Evolutionary conservation across 2,113 vertebrate genomes (phyloP).

Genomic region (Poecile atricapillus): DNA sequence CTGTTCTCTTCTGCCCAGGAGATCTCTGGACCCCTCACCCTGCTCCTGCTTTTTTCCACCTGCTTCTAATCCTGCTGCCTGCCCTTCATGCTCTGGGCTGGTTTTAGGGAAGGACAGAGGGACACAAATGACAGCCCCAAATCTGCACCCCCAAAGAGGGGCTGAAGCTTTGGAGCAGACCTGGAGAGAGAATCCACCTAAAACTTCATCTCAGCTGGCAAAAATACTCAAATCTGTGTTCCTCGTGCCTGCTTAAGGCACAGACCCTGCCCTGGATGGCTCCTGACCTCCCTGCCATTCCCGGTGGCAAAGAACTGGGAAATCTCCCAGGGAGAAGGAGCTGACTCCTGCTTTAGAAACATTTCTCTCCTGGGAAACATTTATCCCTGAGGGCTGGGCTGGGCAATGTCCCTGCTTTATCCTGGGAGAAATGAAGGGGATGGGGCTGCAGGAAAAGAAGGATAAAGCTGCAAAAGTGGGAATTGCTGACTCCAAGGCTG

Average conservation of each 20-base stretch:
- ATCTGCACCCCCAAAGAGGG: not conserved
- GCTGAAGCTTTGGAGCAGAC: not conserved
- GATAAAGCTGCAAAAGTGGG: not conserved
- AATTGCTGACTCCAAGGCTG: not conserved
- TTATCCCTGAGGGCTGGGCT: not conserved
- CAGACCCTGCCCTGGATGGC: not conserved
- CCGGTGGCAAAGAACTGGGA: not conserved
- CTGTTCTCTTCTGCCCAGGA: not conserved
- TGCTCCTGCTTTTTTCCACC: not conserved
- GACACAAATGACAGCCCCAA: fast-evolving
- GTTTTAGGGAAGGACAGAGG: fast-evolving
- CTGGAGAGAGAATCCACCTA: not conserved
- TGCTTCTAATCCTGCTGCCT: not conserved
- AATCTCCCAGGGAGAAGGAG: not conserved
- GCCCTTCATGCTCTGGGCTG: not conserved
- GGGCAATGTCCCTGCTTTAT: not conserved
- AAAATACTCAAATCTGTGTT: not conserved
- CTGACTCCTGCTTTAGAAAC: not conserved
- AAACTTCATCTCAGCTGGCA: not conserved
- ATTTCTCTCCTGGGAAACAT: too few species aligned
- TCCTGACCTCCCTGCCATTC: not conserved
- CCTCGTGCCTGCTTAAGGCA: not conserved
- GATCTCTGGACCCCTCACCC: not conserved
- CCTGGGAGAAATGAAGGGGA: not conserved
- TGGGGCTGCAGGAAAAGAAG: not conserved